These are phyloP conservation scores for Drosophila oshimai DNA, from an alignment of 1,140 invertebrate species.

Conservation along the genomic window DNA sequence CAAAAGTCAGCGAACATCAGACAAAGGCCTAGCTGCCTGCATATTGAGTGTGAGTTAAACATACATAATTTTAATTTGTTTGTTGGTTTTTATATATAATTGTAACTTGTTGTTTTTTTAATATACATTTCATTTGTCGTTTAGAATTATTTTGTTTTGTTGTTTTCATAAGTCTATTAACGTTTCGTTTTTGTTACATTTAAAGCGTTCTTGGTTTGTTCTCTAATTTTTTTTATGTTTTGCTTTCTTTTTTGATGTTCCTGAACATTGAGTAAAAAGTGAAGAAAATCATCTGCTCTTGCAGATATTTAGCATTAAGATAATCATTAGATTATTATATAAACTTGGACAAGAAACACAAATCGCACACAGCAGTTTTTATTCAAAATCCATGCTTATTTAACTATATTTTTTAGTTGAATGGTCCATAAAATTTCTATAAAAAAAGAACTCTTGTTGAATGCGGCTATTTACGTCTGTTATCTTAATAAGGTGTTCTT, in stretches of 20 bases:
- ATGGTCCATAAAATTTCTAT: conserved; percentile 79
- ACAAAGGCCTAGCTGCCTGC: conserved; percentile 1
- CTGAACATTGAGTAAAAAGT: conserved; percentile 72
- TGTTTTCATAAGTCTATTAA: conserved; percentile 72
- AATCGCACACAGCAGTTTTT: conserved; percentile 24
- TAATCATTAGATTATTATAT: background rate
- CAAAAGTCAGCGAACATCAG: conserved; percentile 5
- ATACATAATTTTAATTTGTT: conserved; percentile 32
- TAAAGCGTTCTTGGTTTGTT: conserved; percentile 76
- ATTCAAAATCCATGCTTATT: conserved; percentile 42
- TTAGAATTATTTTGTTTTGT: too few species aligned
- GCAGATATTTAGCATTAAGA: conserved; percentile 18
- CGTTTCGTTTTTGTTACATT: conserved; percentile 81
- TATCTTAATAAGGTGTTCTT: conserved; percentile 4
- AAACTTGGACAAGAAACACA: conserved; percentile 11
- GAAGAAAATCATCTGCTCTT: conserved; percentile 34
- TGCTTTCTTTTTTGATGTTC: conserved; percentile 50
- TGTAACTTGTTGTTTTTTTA: conserved; percentile 21
- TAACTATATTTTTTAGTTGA: conserved; percentile 47
- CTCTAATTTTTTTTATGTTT: conserved; percentile 17
- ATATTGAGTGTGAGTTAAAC: conserved; percentile 30
- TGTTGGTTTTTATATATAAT: conserved; percentile 11
- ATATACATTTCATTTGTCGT: conserved; percentile 39
- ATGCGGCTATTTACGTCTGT: conserved; percentile 27
- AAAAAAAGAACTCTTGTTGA: conserved; percentile 36